Percentiles rank a stretch among this genome's conserved stretches.
Evolutionary conservation across 2,113 vertebrate species (phyloP).

Genomic region (Corydoras sp.): DNA sequence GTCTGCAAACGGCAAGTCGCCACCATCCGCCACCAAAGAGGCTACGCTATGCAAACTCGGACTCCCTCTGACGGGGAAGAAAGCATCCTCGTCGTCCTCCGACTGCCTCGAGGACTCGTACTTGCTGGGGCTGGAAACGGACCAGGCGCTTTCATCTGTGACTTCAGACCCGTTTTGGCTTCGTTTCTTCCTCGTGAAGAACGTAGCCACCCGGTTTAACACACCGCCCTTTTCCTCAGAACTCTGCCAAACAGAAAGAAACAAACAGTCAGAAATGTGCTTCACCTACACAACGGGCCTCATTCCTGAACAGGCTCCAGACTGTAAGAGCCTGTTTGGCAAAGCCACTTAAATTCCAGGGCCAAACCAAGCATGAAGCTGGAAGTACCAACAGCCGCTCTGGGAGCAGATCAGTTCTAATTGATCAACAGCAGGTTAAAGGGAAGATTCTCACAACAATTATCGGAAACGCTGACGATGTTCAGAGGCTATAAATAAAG

Average conservation of each 20-base stretch:
- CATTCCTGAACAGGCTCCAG: conserved; percentile 1
- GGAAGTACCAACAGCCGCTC: not conserved
- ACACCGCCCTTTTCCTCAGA: conserved; percentile 56
- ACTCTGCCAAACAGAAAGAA: conserved; percentile 42
- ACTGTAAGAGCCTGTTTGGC: not conserved
- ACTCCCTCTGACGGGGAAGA: not conserved
- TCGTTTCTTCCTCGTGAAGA: conserved; percentile 55
- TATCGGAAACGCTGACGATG: too few relatives aligned
- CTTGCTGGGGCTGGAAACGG: conserved; percentile 7
- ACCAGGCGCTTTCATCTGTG: conserved; percentile 18
- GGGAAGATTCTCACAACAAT: too few relatives aligned
- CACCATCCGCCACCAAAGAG: conserved; percentile 36
- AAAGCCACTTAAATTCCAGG: not conserved
- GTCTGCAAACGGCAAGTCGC: conserved; percentile 58
- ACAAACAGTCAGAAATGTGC: not conserved
- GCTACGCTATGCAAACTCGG: conserved; percentile 43
- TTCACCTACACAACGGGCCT: not conserved
- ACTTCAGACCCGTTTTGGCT: conserved; percentile 45
- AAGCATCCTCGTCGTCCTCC: conserved; percentile 27
- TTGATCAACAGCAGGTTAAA: not conserved
- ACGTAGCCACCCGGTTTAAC: conserved; percentile 52
- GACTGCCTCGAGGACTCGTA: conserved; percentile 23
- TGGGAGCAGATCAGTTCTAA: too few relatives aligned
- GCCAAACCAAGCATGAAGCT: not conserved
- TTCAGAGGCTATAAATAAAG: too few relatives aligned